Evolutionary conservation across 2,113 vertebrate genomes (phyloP).

Genomic region (Brachypteracias leptosomus): DNA sequence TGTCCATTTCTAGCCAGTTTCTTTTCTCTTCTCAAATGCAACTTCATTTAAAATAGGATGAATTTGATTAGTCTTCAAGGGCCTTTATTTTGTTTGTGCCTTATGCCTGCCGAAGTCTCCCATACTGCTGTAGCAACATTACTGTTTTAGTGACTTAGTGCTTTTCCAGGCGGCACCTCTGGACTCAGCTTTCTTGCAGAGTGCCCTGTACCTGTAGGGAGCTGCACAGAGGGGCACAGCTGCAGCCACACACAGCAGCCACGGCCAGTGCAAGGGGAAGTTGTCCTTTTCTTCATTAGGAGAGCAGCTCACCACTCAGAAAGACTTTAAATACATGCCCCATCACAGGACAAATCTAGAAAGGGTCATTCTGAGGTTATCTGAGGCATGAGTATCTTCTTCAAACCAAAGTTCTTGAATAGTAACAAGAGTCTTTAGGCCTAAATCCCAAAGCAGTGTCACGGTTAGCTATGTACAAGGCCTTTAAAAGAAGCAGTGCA

Average conservation of each 20-base stretch:
- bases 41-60: neutral
- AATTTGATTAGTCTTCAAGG: neutral
- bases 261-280: neutral
- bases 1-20: neutral
- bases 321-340: neutral
- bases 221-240: neutral
- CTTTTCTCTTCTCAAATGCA: neutral
- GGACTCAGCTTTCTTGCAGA: neutral
- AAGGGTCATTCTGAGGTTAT: neutral
- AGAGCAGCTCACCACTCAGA: neutral
- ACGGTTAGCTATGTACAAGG: neutral
- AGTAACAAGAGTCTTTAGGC: neutral
- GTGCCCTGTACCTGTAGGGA: accelerated
- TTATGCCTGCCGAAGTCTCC: neutral
- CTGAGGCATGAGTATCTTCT: neutral
- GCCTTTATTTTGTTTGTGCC: neutral
- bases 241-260: neutral
- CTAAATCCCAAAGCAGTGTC: neutral
- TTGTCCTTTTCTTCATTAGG: neutral
- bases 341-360: neutral
- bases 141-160: neutral
- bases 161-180: neutral
- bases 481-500: neutral
- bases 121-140: neutral
- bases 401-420: neutral